Evolutionary conservation across 2,797 vertebrate genomes (phyloP).

Genomic region (Gallinago nigripennis): DNA sequence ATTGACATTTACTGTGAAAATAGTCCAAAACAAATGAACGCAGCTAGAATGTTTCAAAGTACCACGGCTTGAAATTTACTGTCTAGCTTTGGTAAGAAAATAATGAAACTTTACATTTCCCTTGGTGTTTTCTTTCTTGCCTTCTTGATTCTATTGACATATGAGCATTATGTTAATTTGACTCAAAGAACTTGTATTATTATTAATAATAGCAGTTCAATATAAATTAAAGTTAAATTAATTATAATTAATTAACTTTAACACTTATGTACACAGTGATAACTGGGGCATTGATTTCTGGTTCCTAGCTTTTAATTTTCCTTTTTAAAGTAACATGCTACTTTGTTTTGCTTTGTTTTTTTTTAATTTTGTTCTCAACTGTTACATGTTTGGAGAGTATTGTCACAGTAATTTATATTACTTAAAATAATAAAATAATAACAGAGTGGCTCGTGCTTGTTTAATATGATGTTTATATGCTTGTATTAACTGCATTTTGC

Average conservation of each 20-base stretch:
- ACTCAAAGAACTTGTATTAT: not conserved
- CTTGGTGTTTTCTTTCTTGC: not conserved
- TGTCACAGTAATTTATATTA: not conserved
- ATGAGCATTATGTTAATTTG: not conserved
- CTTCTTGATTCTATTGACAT: not conserved
- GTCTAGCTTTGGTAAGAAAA: not conserved
- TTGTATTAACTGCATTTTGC: not conserved
- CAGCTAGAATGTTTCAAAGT: not conserved
- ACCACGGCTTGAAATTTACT: not conserved
- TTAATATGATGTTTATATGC: not conserved
- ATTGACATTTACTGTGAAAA: not conserved
- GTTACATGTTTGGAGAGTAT: not conserved
- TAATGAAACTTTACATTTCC: not conserved
- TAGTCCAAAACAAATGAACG: not conserved
- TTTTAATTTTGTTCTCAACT: not conserved
- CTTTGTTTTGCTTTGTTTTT: not conserved
- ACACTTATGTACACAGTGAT: not conserved
- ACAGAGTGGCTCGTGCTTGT: accelerated
- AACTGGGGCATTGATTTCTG: not conserved
- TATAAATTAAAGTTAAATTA: not conserved
- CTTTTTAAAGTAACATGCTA: not conserved
- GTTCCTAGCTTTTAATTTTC: not conserved
- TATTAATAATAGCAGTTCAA: not conserved
- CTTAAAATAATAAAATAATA: not conserved
- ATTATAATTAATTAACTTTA: not conserved